A percentile compares a stretch with the other conserved stretches of the same genome.
Conservation (phyloP, 1,140 invertebrate genomes). For the Cepaea nemoralis region DNA sequence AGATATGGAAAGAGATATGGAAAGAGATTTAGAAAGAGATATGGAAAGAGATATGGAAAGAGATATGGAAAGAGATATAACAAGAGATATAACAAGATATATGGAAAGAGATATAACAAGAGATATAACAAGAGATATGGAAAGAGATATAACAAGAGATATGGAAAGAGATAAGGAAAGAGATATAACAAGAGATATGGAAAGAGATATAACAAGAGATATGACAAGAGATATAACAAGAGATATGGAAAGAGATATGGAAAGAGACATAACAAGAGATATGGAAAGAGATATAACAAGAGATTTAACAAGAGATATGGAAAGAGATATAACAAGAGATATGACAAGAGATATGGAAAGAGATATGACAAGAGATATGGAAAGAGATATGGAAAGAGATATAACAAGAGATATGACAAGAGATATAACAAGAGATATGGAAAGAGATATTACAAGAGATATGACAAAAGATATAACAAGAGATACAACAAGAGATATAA, state of each 20-base stretch:
- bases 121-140: neutral
- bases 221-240: neutral
- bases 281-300: too few relatives aligned
- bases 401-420: too few relatives aligned
- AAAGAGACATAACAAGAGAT: neutral
- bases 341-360: neutral
- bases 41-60: neutral
- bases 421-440: too few relatives aligned
- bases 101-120: neutral
- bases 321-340: too few relatives aligned
- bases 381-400: too few relatives aligned
- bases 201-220: neutral
- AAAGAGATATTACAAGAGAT: too few relatives aligned
- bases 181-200: neutral
- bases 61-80: neutral
- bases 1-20: constrained; percentile 30
- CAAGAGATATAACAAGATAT: neutral
- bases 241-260: neutral
- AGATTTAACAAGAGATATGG: too few relatives aligned
- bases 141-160: neutral
- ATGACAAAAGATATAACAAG: too few relatives aligned
- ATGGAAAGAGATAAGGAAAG: neutral
- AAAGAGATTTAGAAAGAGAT: constrained; percentile 9
- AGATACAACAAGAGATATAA: too few relatives aligned
- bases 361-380: neutral